Conservation (phyloP, 2,888 invertebrate species). For the Dyspetes luteomarginatus region DNA sequence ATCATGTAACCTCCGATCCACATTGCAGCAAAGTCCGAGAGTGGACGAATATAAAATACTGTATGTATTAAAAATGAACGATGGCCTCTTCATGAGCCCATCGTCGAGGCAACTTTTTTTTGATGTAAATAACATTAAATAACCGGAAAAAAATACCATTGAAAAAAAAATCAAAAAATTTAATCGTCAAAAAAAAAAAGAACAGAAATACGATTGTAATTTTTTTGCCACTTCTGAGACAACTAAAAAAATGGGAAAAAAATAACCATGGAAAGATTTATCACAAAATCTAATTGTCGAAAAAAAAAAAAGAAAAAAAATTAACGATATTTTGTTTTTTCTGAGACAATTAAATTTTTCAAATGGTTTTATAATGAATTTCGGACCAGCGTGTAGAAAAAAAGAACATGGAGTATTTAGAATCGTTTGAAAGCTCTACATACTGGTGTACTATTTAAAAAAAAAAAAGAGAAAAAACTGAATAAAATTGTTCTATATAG, state of each 20-base stretch:
- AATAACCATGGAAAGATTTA: neutral
- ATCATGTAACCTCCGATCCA: neutral
- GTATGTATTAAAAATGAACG: neutral
- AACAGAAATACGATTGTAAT: conserved; percentile 11
- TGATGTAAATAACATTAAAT: conserved; percentile 45
- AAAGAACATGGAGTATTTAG: conserved; percentile 35
- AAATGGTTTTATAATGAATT: conserved; percentile 2
- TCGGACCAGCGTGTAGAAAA: neutral
- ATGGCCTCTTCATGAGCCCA: neutral
- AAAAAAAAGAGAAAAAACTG: neutral
- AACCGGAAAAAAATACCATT: neutral
- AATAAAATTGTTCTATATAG: conserved; percentile 39
- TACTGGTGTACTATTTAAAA: conserved; percentile 28
- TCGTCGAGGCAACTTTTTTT: conserved; percentile 1
- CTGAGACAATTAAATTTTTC: neutral
- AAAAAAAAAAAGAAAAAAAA: conserved; percentile 33
- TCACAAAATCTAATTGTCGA: conserved; percentile 18
- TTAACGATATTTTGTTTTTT: neutral
- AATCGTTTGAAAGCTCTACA: conserved; percentile 1
- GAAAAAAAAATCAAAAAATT: neutral
- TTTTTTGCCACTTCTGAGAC: conserved; percentile 10
- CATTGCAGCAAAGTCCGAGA: neutral
- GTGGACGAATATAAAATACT: neutral
- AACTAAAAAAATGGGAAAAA: too few relatives aligned
- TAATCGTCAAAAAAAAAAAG: neutral